phyloP scores from a whole-genome alignment of 1,140 invertebrate species.

The Drosophila pseudoananassae region DNA sequence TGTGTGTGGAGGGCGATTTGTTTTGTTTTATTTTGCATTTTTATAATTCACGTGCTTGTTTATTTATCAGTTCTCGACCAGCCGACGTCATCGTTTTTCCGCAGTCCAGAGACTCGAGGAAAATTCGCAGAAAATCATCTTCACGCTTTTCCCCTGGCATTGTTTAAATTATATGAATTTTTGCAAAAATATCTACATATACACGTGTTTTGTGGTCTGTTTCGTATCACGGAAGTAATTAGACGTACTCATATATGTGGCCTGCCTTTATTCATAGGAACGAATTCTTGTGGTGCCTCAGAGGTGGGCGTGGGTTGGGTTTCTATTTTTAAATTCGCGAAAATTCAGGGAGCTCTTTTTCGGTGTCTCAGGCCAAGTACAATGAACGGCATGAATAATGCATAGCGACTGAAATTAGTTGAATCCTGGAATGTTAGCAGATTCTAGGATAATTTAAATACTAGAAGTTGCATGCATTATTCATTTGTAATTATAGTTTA shows the following conservation, averaged over 20 bases:
- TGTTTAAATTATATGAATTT: constrained; percentile 40
- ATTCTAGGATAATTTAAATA: not conserved
- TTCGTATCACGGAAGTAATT: constrained; percentile 75
- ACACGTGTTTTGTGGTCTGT: constrained; percentile 28
- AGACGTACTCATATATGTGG: constrained; percentile 30
- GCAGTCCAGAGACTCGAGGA: not conserved
- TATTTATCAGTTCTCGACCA: constrained; percentile 45
- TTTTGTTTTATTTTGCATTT: constrained; percentile 60
- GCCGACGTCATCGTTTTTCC: constrained; percentile 29
- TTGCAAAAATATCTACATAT: constrained; percentile 4
- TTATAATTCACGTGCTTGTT: constrained; percentile 70
- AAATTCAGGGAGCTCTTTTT: constrained; percentile 24
- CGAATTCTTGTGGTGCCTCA: constrained; percentile 13
- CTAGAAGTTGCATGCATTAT: too few species aligned
- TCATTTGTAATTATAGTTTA: not conserved
- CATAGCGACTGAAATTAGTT: constrained; percentile 30
- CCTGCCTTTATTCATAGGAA: constrained; percentile 43
- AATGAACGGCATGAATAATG: constrained; percentile 49
- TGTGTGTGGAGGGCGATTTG: constrained; percentile 18
- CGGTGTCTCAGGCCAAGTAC: constrained; percentile 27
- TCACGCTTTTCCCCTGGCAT: constrained; percentile 26
- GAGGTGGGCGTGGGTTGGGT: constrained; percentile 4
- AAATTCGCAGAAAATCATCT: constrained; percentile 19
- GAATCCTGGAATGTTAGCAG: constrained; percentile 24
- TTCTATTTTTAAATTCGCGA: constrained; percentile 35